phyloP scores from a whole-genome alignment of 2,888 invertebrate genomes.

The Cheilosia impressa region DNA sequence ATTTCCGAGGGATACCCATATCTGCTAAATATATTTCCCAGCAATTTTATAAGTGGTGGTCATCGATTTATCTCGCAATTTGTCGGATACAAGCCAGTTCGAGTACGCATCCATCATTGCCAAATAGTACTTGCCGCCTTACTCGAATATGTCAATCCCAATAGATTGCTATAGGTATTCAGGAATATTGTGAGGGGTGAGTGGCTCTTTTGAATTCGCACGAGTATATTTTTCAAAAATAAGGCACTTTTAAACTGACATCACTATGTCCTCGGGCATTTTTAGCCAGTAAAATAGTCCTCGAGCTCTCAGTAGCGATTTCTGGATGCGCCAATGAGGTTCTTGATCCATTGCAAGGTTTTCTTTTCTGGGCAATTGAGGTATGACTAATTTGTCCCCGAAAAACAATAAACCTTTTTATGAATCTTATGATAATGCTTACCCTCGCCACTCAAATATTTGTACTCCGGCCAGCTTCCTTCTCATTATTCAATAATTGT shows the following conservation, averaged over 20 bases:
- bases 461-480: slow-evolving; percentile 15
- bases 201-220: slow-evolving; percentile 32
- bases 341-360: slow-evolving; percentile 16
- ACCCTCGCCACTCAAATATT: slow-evolving; percentile 1
- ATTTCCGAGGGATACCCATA: slow-evolving; percentile 39
- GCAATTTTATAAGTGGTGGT: slow-evolving; percentile 1
- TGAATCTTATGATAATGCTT: slow-evolving; percentile 25
- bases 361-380: background rate
- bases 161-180: slow-evolving; percentile 26
- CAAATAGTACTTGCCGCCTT: slow-evolving; percentile 11
- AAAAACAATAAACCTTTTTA: slow-evolving; percentile 29
- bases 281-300: slow-evolving; percentile 34
- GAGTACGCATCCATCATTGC: slow-evolving; percentile 24
- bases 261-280: slow-evolving; percentile 25
- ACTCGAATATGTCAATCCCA: slow-evolving; percentile 29
- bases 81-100: slow-evolving; percentile 22
- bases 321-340: slow-evolving; percentile 36
- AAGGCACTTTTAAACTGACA: slow-evolving; percentile 17
- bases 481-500: slow-evolving; percentile 1
- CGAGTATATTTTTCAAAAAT: slow-evolving; percentile 32
- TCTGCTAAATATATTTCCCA: slow-evolving; percentile 27
- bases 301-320: slow-evolving; percentile 11
- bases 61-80: slow-evolving; percentile 26
- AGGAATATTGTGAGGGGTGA: slow-evolving; percentile 18
- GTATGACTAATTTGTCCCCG: slow-evolving; percentile 21